phyloP scores from a whole-genome alignment of 2,797 vertebrate species.

The Halcyon badia region DNA sequence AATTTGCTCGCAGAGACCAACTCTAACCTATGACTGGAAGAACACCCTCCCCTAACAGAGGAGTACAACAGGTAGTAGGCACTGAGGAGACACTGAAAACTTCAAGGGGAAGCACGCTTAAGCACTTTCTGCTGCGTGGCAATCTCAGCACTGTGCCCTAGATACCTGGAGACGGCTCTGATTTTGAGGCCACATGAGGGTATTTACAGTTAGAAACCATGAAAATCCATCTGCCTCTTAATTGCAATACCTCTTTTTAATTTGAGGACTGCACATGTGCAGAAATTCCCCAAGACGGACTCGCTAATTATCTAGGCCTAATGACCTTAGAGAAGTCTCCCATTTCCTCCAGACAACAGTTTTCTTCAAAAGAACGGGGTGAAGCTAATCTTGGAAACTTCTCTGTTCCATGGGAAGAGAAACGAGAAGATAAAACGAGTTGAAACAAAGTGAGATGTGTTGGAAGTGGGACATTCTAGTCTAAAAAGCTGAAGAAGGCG shows the following conservation, averaged over 20 bases:
- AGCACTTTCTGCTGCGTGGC: not conserved
- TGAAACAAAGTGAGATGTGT: not conserved
- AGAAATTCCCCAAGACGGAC: conserved; percentile 20
- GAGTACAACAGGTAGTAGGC: not conserved
- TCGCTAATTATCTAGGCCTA: conserved; percentile 32
- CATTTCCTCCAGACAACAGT: not conserved
- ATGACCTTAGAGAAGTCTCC: conserved; percentile 1
- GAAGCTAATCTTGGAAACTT: not conserved
- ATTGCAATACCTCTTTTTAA: not conserved
- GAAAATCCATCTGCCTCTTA: conserved; percentile 52
- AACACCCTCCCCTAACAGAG: not conserved
- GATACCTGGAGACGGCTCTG: not conserved
- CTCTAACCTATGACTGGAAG: not conserved
- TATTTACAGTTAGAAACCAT: conserved; percentile 10
- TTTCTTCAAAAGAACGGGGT: not conserved
- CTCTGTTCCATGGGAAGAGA: not conserved
- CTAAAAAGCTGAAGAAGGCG: not conserved
- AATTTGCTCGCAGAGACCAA: accelerated
- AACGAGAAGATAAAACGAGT: not conserved
- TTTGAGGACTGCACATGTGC: not conserved
- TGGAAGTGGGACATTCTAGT: not conserved
- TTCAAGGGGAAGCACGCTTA: not conserved
- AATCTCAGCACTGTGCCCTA: not conserved
- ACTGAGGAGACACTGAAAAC: not conserved
- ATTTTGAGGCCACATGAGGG: conserved; percentile 1